A percentile compares a stretch with the other conserved stretches of the same genome.
These are phyloP conservation scores for Narcine bancroftii DNA, from an alignment of 2,113 vertebrate species.

Conservation along the genomic window DNA sequence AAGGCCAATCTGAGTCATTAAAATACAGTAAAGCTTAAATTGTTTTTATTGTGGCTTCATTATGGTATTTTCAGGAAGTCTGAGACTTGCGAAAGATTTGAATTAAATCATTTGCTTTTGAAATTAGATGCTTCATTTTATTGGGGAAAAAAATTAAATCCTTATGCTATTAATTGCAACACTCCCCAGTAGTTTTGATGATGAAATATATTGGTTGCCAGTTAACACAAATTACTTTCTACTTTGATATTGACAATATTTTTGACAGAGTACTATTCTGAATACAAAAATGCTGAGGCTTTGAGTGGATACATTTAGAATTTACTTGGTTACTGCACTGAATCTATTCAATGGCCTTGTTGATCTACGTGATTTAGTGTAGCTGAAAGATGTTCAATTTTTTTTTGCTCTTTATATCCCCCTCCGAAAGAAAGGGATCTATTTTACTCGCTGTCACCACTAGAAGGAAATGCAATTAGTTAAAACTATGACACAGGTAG, in stretches of 20 bases:
- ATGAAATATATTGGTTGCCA: not conserved
- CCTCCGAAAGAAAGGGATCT: not conserved
- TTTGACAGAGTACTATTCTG: not conserved
- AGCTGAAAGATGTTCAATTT: not conserved
- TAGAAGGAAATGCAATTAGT: not conserved
- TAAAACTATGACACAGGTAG: not conserved
- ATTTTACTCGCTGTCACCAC: not conserved
- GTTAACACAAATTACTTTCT: not conserved
- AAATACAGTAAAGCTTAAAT: not conserved
- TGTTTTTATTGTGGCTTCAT: not conserved
- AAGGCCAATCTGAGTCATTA: not conserved
- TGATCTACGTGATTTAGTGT: no score
- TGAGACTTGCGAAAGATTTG: not conserved
- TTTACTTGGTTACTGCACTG: not conserved
- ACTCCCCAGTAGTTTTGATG: not conserved
- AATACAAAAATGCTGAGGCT: not conserved
- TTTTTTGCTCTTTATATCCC: not conserved
- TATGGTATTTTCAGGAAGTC: not conserved
- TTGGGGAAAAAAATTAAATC: not conserved
- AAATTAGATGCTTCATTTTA: not conserved
- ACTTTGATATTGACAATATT: not conserved
- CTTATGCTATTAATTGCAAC: not conserved
- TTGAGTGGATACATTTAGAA: not conserved
- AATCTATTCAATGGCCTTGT: not conserved
- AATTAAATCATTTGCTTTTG: not conserved